Percentiles rank a stretch among this genome's conserved stretches.
Evolutionary conservation across 2,888 invertebrate genomes (phyloP).

Genomic region (Amblyjoppa fuscipennis): DNA sequence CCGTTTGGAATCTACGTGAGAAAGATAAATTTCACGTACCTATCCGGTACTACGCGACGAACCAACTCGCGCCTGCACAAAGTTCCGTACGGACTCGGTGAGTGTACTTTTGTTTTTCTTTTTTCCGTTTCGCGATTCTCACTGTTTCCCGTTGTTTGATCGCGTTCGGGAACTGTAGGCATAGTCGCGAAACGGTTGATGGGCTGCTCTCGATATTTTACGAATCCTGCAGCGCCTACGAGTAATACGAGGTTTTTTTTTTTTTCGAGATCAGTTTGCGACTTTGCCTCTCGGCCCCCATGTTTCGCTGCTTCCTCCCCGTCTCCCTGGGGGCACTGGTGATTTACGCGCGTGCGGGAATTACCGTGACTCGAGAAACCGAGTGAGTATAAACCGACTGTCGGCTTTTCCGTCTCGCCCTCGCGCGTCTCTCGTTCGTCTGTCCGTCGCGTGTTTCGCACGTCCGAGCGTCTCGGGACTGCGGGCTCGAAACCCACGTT

Average conservation of each 20-base stretch:
- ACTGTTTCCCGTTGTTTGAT: background rate
- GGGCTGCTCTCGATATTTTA: background rate
- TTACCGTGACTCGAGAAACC: conserved; percentile 53
- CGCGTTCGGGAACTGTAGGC: conserved; percentile 23
- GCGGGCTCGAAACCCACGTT: conserved; percentile 52
- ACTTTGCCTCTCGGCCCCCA: conserved; percentile 45
- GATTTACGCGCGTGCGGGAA: conserved; percentile 67
- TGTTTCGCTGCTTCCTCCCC: conserved; percentile 44
- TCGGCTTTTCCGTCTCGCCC: conserved; percentile 64
- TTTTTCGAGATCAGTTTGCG: conserved; percentile 75
- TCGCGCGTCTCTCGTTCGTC: conserved; percentile 29
- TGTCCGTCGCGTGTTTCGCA: conserved; percentile 14
- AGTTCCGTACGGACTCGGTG: conserved; percentile 58
- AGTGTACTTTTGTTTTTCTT: conserved; percentile 42
- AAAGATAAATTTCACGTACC: conserved; percentile 37
- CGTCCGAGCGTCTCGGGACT: conserved; percentile 26
- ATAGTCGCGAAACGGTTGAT: conserved; percentile 28
- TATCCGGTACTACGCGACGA: conserved; percentile 6
- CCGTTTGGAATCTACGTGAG: conserved; percentile 55
- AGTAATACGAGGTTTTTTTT: background rate
- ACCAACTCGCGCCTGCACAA: conserved; percentile 35
- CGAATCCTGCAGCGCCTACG: background rate
- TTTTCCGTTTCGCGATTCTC: background rate
- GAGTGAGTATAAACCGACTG: conserved; percentile 27
- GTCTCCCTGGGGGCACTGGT: conserved; percentile 62